Conservation (phyloP, 2,113 vertebrate species). For the Plecotus auritus region DNA sequence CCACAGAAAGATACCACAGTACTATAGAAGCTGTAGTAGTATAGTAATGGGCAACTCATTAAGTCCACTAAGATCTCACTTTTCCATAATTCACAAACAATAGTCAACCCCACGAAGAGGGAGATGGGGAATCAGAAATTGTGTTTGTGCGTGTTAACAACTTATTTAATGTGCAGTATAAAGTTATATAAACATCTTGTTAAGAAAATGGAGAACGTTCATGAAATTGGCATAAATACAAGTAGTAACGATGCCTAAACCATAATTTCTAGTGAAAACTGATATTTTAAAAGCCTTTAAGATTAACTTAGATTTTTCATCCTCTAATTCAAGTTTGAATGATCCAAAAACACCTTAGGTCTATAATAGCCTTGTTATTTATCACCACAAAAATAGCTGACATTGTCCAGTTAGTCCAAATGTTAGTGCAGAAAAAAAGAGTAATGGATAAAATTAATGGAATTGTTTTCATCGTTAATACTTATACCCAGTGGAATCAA, state of each 20-base stretch:
- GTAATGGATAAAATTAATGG: conserved; percentile 63
- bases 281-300: conserved; percentile 27
- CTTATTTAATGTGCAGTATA: fast-evolving
- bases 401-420: conserved; percentile 49
- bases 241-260: background rate
- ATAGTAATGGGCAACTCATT: background rate
- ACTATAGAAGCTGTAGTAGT: background rate
- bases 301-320: background rate
- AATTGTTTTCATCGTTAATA: conserved; percentile 64
- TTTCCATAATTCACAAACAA: background rate
- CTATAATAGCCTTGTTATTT: background rate
- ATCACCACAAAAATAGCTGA: conserved; percentile 44
- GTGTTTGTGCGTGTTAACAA: background rate
- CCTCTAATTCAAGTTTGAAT: background rate
- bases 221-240: background rate
- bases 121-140: background rate
- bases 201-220: background rate
- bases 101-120: background rate
- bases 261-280: conserved; percentile 34
- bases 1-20: background rate
- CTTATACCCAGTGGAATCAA: conserved; percentile 38
- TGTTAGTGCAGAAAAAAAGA: conserved; percentile 54
- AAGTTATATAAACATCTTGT: background rate
- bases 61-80: background rate
- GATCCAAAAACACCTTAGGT: conserved; percentile 5